Percentiles rank a stretch among this genome's conserved stretches.
Evolutionary conservation across 2,888 invertebrate genomes (phyloP).

Genomic region (Ditylenchus weischeri): DNA sequence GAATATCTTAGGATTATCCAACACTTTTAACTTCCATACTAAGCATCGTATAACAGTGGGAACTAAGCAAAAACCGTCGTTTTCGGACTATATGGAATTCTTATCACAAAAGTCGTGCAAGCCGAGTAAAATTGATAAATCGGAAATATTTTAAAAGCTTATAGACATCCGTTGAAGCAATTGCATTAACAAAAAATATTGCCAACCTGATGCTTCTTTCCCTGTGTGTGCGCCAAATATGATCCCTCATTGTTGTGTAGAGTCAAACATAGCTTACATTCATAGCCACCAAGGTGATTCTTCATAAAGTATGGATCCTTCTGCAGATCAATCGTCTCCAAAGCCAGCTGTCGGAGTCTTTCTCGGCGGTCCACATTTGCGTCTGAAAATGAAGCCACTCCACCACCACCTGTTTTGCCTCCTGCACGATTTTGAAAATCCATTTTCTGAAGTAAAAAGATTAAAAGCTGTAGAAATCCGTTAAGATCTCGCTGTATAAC

Average conservation of each 20-base stretch:
- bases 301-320: slow-evolving; percentile 99
- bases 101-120: too few relatives aligned
- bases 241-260: slow-evolving; percentile 96
- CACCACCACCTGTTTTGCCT: slow-evolving; percentile 98
- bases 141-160: too few relatives aligned
- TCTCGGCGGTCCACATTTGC: slow-evolving; percentile 93
- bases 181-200: too few relatives aligned
- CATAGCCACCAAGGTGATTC: slow-evolving; percentile 95
- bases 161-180: too few relatives aligned
- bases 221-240: slow-evolving; percentile 97
- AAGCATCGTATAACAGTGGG: too few relatives aligned
- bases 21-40: too few relatives aligned
- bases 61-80: too few relatives aligned
- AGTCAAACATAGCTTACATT: slow-evolving; percentile 96
- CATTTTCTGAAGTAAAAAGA: slow-evolving; percentile 66
- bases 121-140: too few relatives aligned
- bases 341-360: slow-evolving; percentile 85
- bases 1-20: too few relatives aligned
- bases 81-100: too few relatives aligned
- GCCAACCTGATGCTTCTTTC: slow-evolving; percentile 86
- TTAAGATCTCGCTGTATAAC: too few relatives aligned
- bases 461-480: slow-evolving; percentile 13
- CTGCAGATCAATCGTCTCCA: slow-evolving; percentile 96
- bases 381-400: slow-evolving; percentile 97
- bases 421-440: slow-evolving; percentile 98